These are phyloP conservation scores for Dicerorhinus sumatrensis DNA, from an alignment of 2,113 vertebrate genomes.

Conservation along the genomic window DNA sequence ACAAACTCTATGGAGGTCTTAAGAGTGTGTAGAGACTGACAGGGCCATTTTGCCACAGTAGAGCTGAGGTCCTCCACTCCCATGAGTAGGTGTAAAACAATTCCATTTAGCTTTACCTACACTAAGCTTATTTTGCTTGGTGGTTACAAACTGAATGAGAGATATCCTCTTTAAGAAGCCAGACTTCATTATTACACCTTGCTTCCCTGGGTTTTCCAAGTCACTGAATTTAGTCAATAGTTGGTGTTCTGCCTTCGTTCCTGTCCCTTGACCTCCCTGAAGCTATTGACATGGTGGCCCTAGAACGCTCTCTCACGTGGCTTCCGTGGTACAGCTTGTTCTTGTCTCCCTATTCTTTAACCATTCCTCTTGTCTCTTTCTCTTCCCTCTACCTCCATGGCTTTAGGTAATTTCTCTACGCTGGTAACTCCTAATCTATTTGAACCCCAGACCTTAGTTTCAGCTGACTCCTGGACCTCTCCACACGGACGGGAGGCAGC, in stretches of 20 bases:
- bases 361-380: background rate
- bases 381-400: background rate
- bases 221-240: background rate
- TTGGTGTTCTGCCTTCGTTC: background rate
- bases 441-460: background rate
- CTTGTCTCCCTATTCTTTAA: background rate
- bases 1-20: background rate
- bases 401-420: background rate
- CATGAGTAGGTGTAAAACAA: background rate
- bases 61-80: background rate
- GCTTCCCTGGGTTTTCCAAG: background rate
- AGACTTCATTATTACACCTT: background rate
- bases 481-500: background rate
- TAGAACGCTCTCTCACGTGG: background rate
- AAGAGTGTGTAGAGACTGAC: background rate
- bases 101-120: background rate
- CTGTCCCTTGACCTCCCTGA: background rate
- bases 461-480: background rate
- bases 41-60: background rate
- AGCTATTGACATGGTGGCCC: background rate
- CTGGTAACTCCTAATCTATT: background rate
- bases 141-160: background rate
- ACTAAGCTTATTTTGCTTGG: background rate
- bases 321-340: background rate
- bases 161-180: background rate